Evolutionary conservation across 2,888 invertebrate genomes (phyloP).

Genomic region (Pecten maximus): DNA sequence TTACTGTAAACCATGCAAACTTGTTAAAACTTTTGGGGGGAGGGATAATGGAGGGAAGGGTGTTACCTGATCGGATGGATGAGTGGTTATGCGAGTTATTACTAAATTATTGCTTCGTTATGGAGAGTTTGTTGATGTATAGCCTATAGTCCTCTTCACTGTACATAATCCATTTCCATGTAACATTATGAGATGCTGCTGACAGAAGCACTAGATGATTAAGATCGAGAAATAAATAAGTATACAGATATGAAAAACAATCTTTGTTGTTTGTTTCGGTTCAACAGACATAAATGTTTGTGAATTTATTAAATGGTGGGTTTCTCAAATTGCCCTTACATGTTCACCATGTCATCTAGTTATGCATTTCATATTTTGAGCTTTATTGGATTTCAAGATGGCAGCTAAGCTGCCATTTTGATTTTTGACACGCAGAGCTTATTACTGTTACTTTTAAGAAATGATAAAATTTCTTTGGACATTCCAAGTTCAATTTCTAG

Average conservation of each 20-base stretch:
- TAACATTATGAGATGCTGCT: slow-evolving; percentile 25
- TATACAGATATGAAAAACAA: not conserved
- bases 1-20: not conserved
- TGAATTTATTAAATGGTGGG: too few species aligned
- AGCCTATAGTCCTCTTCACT: slow-evolving; percentile 21
- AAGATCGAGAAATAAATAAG: slow-evolving; percentile 32
- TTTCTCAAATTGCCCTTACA: too few species aligned
- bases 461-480: too few species aligned
- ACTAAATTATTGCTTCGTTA: slow-evolving; percentile 33
- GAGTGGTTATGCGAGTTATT: not conserved
- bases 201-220: slow-evolving; percentile 29
- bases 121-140: slow-evolving; percentile 31
- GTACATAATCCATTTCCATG: slow-evolving; percentile 31
- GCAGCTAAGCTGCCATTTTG: too few species aligned
- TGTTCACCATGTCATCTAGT: too few species aligned
- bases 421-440: too few species aligned
- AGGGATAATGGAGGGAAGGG: not conserved
- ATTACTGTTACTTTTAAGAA: too few species aligned
- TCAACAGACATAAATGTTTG: not conserved
- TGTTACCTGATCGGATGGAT: not conserved
- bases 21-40: not conserved
- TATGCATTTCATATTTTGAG: too few species aligned
- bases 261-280: not conserved
- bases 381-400: too few species aligned
- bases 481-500: too few species aligned